Evolutionary conservation across 2,888 invertebrate genomes (phyloP).

Genomic region (Synergus laeviventris): DNA sequence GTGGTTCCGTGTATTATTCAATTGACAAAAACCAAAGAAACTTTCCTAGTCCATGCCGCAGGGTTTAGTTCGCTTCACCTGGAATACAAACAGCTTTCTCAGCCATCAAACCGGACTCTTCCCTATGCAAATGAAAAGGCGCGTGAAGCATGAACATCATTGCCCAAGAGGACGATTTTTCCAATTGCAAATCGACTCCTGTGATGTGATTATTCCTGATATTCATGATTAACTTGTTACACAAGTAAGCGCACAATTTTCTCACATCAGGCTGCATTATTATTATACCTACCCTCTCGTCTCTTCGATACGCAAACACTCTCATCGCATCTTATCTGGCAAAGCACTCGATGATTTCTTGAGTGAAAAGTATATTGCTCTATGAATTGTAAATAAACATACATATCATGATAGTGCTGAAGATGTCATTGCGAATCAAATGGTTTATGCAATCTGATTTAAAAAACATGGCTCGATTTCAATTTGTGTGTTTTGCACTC

Average conservation of each 20-base stretch:
- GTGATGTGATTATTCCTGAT: conserved; percentile 25
- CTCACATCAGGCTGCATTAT: conserved; percentile 30
- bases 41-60: conserved; percentile 28
- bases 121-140: conserved; percentile 33
- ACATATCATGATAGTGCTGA: not conserved
- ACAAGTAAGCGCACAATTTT: conserved; percentile 28
- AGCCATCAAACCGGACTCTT: conserved; percentile 34
- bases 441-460: not conserved
- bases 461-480: not conserved
- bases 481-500: not conserved
- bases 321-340: not conserved
- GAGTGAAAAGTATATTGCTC: not conserved
- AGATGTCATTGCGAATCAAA: not conserved
- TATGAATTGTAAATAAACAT: not conserved
- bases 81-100: conserved; percentile 38
- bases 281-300: conserved; percentile 12
- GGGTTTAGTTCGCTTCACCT: conserved; percentile 18
- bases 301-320: conserved; percentile 18
- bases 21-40: conserved; percentile 38
- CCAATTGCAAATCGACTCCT: conserved; percentile 27
- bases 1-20: conserved; percentile 30
- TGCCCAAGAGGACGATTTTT: conserved; percentile 30
- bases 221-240: conserved; percentile 22
- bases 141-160: conserved; percentile 24
- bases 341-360: conserved; percentile 32